These are phyloP conservation scores for Xanthia togata DNA, from an alignment of 2,888 invertebrate genomes.

Conservation along the genomic window DNA sequence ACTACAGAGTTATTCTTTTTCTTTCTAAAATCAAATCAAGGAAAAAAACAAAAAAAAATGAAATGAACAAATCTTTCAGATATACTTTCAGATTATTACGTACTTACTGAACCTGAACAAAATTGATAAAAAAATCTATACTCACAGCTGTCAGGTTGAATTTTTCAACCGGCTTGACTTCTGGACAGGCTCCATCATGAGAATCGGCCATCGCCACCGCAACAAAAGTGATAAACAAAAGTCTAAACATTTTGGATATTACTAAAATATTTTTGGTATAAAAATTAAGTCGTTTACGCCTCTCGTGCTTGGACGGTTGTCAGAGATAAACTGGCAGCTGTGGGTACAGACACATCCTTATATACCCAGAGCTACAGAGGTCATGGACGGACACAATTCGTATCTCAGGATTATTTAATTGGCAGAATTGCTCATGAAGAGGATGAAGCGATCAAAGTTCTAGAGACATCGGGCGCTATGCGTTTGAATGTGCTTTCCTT, in stretches of 20 bases:
- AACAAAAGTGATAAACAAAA: slow-evolving; percentile 74
- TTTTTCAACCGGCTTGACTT: slow-evolving; percentile 78
- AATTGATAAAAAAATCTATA: slow-evolving; percentile 34
- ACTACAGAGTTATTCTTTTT: neutral
- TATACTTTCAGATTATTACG: too few species aligned
- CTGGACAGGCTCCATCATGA: slow-evolving; percentile 80
- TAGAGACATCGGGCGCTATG: slow-evolving; percentile 58
- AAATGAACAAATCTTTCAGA: neutral
- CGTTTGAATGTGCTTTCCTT: slow-evolving; percentile 37
- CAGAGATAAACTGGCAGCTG: slow-evolving; percentile 71
- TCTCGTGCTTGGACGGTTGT: slow-evolving; percentile 70
- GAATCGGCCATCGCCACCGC: slow-evolving; percentile 78
- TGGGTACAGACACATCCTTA: slow-evolving; percentile 70
- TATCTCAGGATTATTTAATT: slow-evolving; percentile 78
- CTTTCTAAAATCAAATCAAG: too few species aligned
- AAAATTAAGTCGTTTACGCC: slow-evolving; percentile 69
- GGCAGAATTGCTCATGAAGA: slow-evolving; percentile 69
- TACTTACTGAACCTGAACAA: neutral
- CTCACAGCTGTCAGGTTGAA: slow-evolving; percentile 81
- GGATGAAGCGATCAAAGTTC: slow-evolving; percentile 68
- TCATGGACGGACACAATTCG: slow-evolving; percentile 80
- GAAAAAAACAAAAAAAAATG: too few species aligned
- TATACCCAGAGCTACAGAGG: slow-evolving; percentile 78
- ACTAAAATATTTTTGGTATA: slow-evolving; percentile 45
- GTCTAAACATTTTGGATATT: slow-evolving; percentile 74